Conservation (phyloP, 2,888 invertebrate genomes). For the Chrysodeixis includens region DNA sequence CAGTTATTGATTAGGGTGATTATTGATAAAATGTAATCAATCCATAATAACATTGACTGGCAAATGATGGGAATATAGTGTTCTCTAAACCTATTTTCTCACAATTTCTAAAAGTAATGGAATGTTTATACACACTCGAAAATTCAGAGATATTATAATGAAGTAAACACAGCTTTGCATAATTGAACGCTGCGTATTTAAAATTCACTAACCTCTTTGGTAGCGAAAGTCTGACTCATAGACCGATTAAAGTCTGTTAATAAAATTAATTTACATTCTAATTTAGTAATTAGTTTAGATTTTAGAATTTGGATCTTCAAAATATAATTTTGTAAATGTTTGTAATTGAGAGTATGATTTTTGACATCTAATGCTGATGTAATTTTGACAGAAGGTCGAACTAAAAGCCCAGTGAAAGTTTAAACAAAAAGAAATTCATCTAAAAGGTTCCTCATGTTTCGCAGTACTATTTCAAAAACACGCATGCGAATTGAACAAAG, state of each 20-base stretch:
- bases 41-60: slow-evolving; percentile 3
- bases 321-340: background rate
- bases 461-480: slow-evolving; percentile 48
- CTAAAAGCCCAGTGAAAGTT: slow-evolving; percentile 47
- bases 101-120: slow-evolving; percentile 4
- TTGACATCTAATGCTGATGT: background rate
- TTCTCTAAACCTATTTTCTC: background rate
- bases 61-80: background rate
- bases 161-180: slow-evolving; percentile 3
- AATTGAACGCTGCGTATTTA: slow-evolving; percentile 1
- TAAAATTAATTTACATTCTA: background rate
- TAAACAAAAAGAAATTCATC: slow-evolving; percentile 40
- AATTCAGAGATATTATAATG: background rate
- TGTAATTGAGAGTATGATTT: no score
- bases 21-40: background rate
- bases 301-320: background rate
- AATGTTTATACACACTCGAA: background rate
- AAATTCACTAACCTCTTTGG: slow-evolving; percentile 10
- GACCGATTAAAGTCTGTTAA: background rate
- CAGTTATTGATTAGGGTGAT: background rate
- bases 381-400: slow-evolving; percentile 5
- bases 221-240: slow-evolving; percentile 28
- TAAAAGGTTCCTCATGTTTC: slow-evolving; percentile 66
- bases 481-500: slow-evolving; percentile 55
- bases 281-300: background rate